Percentiles rank a stretch among this genome's conserved stretches.
phyloP scores from a whole-genome alignment of 2,113 vertebrate genomes.

The Caranx ignobilis region DNA sequence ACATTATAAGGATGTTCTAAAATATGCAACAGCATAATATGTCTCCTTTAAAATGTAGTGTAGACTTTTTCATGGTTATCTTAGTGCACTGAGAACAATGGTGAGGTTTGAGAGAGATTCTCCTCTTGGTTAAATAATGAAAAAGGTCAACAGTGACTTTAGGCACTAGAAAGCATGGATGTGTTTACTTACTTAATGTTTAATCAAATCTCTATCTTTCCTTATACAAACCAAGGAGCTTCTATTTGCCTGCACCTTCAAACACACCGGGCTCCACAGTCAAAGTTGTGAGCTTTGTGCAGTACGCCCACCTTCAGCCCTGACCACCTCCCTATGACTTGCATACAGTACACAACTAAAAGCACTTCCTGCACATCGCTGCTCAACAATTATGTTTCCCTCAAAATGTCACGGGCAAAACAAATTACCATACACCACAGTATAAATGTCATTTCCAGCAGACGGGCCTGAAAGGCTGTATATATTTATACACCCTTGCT shows the following conservation, averaged over 20 bases:
- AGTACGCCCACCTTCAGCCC: neutral
- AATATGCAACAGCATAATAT: too few species aligned
- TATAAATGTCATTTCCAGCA: neutral
- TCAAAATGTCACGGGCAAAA: conserved; percentile 3
- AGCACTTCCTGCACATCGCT: neutral
- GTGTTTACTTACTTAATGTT: neutral
- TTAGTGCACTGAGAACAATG: neutral
- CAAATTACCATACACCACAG: neutral
- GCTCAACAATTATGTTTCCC: conserved; percentile 1
- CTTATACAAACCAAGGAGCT: neutral
- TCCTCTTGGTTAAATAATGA: neutral
- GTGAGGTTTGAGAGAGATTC: neutral
- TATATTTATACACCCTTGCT: neutral
- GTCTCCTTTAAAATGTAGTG: too few species aligned
- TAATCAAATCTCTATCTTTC: neutral
- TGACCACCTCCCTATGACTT: neutral
- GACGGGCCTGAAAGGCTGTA: neutral
- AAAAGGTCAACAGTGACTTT: neutral
- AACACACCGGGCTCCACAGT: neutral
- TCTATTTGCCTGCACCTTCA: neutral
- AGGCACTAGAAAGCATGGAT: neutral
- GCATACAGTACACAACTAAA: neutral
- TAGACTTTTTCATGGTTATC: neutral
- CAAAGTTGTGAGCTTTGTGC: neutral
- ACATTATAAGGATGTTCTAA: too few species aligned